Conservation (phyloP, 2,113 vertebrate species). For the Amazona vittata region DNA sequence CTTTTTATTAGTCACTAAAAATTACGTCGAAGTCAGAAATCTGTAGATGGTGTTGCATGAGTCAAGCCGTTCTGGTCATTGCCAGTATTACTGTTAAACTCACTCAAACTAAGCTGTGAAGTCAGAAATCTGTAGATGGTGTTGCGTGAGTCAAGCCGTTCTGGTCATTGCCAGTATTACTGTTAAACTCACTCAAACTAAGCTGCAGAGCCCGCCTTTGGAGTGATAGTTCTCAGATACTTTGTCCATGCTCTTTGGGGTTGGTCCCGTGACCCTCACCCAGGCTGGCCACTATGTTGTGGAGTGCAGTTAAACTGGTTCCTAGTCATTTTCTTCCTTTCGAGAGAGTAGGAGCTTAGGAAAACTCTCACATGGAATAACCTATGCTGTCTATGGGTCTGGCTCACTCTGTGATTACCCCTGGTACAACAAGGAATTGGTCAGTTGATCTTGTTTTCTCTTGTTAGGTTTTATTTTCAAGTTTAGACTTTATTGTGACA, state of each 20-base stretch:
- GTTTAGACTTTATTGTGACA: not conserved
- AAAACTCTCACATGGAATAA: not conserved
- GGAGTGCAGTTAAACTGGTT: not conserved
- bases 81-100: not conserved
- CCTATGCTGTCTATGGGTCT: fast-evolving
- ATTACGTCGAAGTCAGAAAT: not conserved
- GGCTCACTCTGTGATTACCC: fast-evolving
- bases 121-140: not conserved
- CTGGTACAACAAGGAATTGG: not conserved
- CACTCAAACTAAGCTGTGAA: not conserved
- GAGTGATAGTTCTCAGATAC: not conserved
- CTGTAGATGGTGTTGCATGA: fast-evolving
- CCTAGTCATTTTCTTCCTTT: not conserved
- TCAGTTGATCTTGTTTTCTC: not conserved
- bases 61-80: not conserved
- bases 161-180: not conserved
- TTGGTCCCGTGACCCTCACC: too few species aligned
- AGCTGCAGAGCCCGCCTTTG: not conserved
- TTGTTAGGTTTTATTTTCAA: not conserved
- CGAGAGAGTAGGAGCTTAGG: not conserved
- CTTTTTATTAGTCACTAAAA: not conserved
- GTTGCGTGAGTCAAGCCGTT: not conserved
- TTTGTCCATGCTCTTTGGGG: fast-evolving
- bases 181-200: not conserved
- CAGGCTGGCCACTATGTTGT: not conserved